phyloP scores from a whole-genome alignment of 2,888 invertebrate species.

The Drosophila nr. perissopoda region DNA sequence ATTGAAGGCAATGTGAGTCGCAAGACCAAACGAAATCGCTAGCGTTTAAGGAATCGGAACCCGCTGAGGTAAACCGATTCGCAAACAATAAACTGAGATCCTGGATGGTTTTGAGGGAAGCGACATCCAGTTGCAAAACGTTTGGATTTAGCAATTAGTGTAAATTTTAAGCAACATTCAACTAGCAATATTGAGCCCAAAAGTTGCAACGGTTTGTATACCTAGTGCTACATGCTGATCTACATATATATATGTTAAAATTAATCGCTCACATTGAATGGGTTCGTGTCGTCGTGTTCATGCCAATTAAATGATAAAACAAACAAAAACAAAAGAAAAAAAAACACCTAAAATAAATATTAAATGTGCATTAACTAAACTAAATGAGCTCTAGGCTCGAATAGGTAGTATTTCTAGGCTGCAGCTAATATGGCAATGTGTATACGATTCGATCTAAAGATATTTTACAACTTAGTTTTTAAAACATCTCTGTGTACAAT shows the following conservation, averaged over 20 bases:
- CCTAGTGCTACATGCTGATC: constrained; percentile 27
- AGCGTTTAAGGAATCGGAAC: constrained; percentile 83
- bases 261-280: constrained; percentile 44
- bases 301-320: constrained; percentile 19
- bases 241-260: constrained; percentile 16
- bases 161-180: constrained; percentile 39
- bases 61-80: constrained; percentile 82
- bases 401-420: constrained; percentile 29
- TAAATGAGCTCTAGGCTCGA: constrained; percentile 36
- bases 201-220: constrained; percentile 22
- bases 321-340: neutral
- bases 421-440: constrained; percentile 44
- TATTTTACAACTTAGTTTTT: constrained; percentile 50
- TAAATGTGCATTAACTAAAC: constrained; percentile 59
- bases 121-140: constrained; percentile 7
- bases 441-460: constrained; percentile 65
- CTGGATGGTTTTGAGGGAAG: constrained; percentile 17
- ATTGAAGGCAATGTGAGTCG: constrained; percentile 85
- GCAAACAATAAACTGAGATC: constrained; percentile 36
- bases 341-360: constrained; percentile 27
- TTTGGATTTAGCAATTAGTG: constrained; percentile 33
- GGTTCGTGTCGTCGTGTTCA: constrained; percentile 42
- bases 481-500: constrained; percentile 52
- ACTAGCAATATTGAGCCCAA: constrained; percentile 42
- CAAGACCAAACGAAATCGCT: constrained; percentile 85